Conservation (phyloP, 2,797 vertebrate species). For the Platalea minor region DNA sequence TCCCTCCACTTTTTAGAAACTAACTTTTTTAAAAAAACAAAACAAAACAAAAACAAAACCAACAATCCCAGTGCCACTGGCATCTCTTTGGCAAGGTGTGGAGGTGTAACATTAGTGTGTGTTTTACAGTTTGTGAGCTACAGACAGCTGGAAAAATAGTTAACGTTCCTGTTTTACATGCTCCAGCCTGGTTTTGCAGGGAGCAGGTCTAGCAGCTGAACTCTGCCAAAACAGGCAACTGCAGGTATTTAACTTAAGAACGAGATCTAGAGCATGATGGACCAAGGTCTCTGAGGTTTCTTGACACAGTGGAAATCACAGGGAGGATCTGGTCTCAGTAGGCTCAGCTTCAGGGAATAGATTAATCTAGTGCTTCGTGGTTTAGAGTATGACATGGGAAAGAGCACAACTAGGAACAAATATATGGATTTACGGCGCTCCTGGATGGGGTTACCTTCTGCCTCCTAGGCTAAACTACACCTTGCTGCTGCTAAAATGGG, state of each 20-base stretch:
- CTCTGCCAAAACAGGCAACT: constrained; percentile 46
- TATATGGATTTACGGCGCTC: neutral
- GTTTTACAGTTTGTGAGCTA: neutral
- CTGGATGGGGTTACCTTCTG: neutral
- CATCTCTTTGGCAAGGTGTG: neutral
- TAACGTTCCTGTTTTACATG: neutral
- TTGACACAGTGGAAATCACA: neutral
- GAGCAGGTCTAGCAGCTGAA: constrained; percentile 24
- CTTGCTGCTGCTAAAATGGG: neutral
- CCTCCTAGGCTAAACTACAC: neutral
- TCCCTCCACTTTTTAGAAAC: neutral
- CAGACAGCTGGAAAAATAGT: constrained; percentile 49
- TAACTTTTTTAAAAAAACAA: neutral
- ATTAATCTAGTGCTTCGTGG: neutral
- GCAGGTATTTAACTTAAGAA: neutral
- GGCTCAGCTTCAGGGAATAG: neutral
- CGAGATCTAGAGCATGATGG: neutral
- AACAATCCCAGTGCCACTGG: neutral
- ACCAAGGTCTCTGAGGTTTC: neutral
- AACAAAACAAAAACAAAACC: too few relatives aligned
- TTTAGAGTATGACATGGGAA: neutral
- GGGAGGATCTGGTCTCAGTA: neutral
- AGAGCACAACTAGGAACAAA: neutral
- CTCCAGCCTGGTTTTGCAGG: constrained; percentile 14
- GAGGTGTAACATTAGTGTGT: neutral